Evolutionary conservation across 2,797 vertebrate species (phyloP).

Genomic region (Pampus argenteus): DNA sequence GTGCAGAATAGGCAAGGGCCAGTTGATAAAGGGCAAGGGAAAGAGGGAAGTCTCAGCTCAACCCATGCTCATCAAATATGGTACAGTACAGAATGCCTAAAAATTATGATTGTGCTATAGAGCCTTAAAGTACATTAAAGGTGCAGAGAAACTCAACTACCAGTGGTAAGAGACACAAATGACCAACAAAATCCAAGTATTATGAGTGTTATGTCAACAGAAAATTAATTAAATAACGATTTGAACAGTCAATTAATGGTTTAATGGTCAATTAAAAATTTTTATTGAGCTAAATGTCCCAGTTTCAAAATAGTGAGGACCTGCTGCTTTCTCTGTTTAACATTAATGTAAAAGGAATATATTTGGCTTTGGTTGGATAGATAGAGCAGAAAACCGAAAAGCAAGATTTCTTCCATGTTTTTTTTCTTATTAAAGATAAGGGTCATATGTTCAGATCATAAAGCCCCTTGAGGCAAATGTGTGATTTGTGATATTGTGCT

Average conservation of each 20-base stretch:
- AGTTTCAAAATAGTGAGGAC: not conserved
- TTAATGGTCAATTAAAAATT: too few relatives aligned
- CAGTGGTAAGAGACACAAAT: not conserved
- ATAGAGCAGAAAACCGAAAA: not conserved
- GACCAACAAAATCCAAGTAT: not conserved
- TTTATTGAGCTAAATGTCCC: not conserved
- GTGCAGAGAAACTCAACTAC: slow-evolving; percentile 3
- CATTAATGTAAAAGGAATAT: not conserved
- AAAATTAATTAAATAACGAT: not conserved
- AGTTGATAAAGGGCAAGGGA: slow-evolving; percentile 65
- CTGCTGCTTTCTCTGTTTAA: not conserved
- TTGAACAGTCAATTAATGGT: not conserved
- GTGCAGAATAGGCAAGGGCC: slow-evolving; percentile 56
- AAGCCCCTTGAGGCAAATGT: not conserved
- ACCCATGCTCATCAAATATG: slow-evolving; percentile 46
- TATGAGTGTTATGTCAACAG: not conserved
- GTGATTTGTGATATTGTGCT: not conserved
- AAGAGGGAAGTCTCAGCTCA: slow-evolving; percentile 45
- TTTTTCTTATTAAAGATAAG: not conserved
- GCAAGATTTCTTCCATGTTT: not conserved
- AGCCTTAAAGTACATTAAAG: slow-evolving; percentile 22
- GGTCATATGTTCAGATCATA: not conserved
- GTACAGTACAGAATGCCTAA: slow-evolving; percentile 14
- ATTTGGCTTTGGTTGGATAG: not conserved
- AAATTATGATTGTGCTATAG: slow-evolving; percentile 32